phyloP scores from a whole-genome alignment of 2,113 vertebrate genomes.

The Eidolon helvum region DNA sequence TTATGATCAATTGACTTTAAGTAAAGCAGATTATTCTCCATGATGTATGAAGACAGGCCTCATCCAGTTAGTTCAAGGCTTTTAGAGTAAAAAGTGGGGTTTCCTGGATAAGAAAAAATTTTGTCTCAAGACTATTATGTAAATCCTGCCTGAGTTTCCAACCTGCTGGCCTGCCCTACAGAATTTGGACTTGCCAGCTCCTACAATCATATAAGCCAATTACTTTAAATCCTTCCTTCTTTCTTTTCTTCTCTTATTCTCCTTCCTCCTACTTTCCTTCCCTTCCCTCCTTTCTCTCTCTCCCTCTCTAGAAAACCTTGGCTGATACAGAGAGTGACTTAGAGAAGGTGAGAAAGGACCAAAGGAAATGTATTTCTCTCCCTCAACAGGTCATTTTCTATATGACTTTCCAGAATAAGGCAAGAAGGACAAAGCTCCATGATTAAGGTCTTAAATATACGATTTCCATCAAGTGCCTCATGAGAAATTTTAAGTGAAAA shows the following conservation, averaged over 20 bases:
- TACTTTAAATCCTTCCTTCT: background rate
- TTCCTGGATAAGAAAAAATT: background rate
- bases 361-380: background rate
- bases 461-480: background rate
- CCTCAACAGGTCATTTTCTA: background rate
- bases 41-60: background rate
- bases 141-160: background rate
- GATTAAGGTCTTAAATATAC: background rate
- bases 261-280: too few relatives aligned
- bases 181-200: background rate
- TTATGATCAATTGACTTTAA: background rate
- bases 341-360: background rate
- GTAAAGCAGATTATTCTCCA: background rate
- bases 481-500: constrained; percentile 6
- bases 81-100: background rate
- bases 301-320: too few relatives aligned
- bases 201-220: background rate
- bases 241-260: too few relatives aligned
- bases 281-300: background rate
- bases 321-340: background rate
- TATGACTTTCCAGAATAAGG: background rate
- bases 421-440: background rate
- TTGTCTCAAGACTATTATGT: background rate
- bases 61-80: background rate
- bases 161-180: background rate